phyloP scores from a whole-genome alignment of 1,140 invertebrate genomes.

The Euborellia annulipes region DNA sequence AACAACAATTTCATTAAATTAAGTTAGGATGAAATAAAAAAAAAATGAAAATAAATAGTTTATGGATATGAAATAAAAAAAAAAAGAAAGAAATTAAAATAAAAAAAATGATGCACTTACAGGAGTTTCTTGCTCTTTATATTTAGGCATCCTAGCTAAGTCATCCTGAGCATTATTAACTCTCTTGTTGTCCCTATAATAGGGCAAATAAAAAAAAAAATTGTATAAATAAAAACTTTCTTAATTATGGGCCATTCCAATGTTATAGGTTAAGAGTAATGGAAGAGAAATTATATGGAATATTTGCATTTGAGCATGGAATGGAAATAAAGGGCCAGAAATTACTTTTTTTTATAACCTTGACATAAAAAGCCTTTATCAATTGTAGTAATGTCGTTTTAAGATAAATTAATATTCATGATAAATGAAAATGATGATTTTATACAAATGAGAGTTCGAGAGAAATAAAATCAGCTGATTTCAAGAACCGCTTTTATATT shows the following conservation, averaged over 20 bases:
- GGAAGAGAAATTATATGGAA: slow-evolving; percentile 11
- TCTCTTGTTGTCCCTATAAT: slow-evolving; percentile 13
- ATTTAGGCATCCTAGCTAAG: slow-evolving; percentile 34
- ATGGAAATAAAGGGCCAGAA: no score
- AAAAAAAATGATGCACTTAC: slow-evolving; percentile 24
- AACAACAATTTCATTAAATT: no score
- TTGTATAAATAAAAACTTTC: slow-evolving; percentile 12
- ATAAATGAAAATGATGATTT: no score
- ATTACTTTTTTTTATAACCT: no score
- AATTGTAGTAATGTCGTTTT: no score
- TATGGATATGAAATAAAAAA: slow-evolving; percentile 8
- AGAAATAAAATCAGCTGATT: no score
- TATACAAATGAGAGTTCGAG: no score
- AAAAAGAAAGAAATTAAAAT: slow-evolving; percentile 1
- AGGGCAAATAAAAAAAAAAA: background rate
- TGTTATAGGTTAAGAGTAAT: slow-evolving; percentile 12
- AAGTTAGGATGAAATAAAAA: slow-evolving; percentile 1
- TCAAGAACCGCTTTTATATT: no score
- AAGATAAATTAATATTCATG: no score
- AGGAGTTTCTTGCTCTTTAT: slow-evolving; percentile 42
- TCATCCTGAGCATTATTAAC: slow-evolving; percentile 28
- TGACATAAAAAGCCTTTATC: no score
- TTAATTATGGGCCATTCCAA: slow-evolving; percentile 6
- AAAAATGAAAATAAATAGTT: background rate
- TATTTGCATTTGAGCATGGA: slow-evolving; percentile 6